Conservation (phyloP, 1,140 invertebrate species). For the Tetragonula clypearis region DNA sequence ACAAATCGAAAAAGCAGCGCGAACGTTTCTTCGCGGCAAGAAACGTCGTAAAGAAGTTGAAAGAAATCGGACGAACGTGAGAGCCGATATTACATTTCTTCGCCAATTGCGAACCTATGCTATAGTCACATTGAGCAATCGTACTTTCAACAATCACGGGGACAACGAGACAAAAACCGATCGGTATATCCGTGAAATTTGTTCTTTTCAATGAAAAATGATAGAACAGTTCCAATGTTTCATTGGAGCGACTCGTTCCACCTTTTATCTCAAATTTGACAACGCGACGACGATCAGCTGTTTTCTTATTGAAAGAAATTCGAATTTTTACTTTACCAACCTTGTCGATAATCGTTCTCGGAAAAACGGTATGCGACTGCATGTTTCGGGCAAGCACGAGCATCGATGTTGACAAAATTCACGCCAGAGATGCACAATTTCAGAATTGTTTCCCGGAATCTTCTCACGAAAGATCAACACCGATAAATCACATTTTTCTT, state of each 20-base stretch:
- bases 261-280: neutral
- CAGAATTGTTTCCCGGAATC: neutral
- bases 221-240: no score
- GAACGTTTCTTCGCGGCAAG: neutral
- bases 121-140: conserved; percentile 9
- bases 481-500: conserved; percentile 16
- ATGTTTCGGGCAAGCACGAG: neutral
- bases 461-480: neutral
- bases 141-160: conserved; percentile 14
- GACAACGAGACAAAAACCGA: conserved; percentile 5
- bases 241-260: neutral
- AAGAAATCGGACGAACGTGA: neutral
- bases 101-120: conserved; percentile 12
- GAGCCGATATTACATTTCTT: conserved; percentile 1
- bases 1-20: neutral
- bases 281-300: neutral
- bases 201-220: neutral
- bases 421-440: neutral
- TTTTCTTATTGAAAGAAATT: neutral
- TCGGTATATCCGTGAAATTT: neutral
- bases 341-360: conserved; percentile 10
- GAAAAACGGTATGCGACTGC: neutral
- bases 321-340: neutral
- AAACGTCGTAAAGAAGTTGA: neutral
- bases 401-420: neutral